These are phyloP conservation scores for Ochlodes sylvanus DNA, from an alignment of 2,888 invertebrate genomes.

Conservation along the genomic window DNA sequence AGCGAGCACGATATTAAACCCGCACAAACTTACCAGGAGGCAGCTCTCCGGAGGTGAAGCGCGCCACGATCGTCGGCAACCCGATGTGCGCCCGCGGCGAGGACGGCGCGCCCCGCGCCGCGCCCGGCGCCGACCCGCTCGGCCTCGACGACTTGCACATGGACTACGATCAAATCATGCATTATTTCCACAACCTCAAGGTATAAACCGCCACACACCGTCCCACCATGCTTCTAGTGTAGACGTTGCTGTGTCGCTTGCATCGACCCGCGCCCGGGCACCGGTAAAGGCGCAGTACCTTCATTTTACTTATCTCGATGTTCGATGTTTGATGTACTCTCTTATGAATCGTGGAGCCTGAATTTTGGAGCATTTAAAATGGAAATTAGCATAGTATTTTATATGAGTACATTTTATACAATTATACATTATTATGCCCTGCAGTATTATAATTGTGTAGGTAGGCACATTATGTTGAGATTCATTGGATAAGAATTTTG, in stretches of 20 bases:
- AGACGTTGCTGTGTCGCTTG: constrained; percentile 78
- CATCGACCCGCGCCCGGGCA: constrained; percentile 57
- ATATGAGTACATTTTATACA: constrained; percentile 77
- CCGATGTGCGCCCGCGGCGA: constrained; percentile 91
- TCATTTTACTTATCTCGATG: constrained; percentile 58
- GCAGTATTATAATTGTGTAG: constrained; percentile 71
- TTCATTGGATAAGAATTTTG: constrained; percentile 28
- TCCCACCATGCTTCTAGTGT: constrained; percentile 77
- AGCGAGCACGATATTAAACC: no score
- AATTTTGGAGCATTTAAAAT: constrained; percentile 80
- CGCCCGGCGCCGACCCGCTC: constrained; percentile 82
- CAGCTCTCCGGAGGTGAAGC: constrained; percentile 88
- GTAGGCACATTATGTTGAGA: constrained; percentile 48
- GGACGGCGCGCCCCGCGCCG: constrained; percentile 66
- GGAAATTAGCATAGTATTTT: constrained; percentile 74
- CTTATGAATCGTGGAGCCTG: constrained; percentile 81
- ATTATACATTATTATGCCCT: constrained; percentile 69
- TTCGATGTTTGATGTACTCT: constrained; percentile 69
- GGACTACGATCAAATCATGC: constrained; percentile 99
- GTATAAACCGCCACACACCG: constrained; percentile 84
- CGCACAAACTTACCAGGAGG: constrained; percentile 53
- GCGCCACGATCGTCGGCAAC: constrained; percentile 94
- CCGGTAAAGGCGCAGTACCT: constrained; percentile 56
- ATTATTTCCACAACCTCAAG: constrained; percentile 99
- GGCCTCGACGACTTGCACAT: constrained; percentile 94